These are phyloP conservation scores for Caenorhabditis afra DNA, from an alignment of 2,888 invertebrate species.

Conservation along the genomic window DNA sequence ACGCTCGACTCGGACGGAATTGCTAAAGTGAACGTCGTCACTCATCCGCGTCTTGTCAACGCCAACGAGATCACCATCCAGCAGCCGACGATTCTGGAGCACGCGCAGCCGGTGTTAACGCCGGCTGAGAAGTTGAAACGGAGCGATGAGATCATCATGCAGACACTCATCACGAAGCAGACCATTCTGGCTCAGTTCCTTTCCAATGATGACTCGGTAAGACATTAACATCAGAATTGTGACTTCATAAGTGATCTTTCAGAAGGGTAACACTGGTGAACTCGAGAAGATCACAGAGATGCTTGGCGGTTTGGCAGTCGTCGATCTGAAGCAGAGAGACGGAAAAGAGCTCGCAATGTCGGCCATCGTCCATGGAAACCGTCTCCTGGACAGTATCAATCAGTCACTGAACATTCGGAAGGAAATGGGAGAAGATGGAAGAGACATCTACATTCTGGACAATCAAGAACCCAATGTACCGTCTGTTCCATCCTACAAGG, in stretches of 20 bases:
- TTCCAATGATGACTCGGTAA: conserved; percentile 68
- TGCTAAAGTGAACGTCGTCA: conserved; percentile 76
- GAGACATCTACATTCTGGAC: conserved; percentile 61
- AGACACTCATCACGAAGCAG: conserved; percentile 77
- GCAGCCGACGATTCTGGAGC: conserved; percentile 80
- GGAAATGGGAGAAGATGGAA: conserved; percentile 68
- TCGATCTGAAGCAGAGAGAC: conserved; percentile 82
- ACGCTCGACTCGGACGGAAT: conserved; percentile 62
- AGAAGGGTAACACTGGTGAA: conserved; percentile 72
- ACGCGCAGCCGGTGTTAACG: conserved; percentile 81
- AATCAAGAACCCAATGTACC: conserved; percentile 71
- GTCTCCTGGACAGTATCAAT: conserved; percentile 78
- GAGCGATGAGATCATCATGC: conserved; percentile 79
- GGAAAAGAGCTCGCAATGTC: conserved; percentile 78
- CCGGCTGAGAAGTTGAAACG: conserved; percentile 81
- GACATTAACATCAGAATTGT: neutral
- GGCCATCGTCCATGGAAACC: conserved; percentile 81
- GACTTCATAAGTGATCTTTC: conserved; percentile 24
- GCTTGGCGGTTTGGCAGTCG: conserved; percentile 93
- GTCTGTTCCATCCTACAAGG: conserved; percentile 78
- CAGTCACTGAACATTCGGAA: conserved; percentile 72
- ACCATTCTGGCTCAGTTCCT: conserved; percentile 74
- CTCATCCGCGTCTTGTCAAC: conserved; percentile 78
- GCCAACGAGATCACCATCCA: conserved; percentile 78
- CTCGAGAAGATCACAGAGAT: conserved; percentile 86